Evolutionary conservation across 1,140 invertebrate species (phyloP).

Genomic region (Melipona quadrifasciata): DNA sequence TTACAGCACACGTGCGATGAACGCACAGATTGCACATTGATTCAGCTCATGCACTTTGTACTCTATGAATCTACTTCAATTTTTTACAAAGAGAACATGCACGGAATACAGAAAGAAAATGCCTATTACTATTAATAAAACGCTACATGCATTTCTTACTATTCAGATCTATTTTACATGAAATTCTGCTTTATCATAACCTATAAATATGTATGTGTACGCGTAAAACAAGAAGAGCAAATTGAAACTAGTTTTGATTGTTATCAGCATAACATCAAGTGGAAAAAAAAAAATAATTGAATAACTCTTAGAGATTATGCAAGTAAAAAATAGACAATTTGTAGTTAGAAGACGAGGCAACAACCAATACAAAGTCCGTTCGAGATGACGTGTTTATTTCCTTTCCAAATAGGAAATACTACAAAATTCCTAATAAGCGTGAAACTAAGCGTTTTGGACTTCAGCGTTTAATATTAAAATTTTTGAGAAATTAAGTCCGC

Average conservation of each 20-base stretch:
- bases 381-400: slow-evolving; percentile 7
- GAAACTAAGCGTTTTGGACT: neutral
- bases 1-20: slow-evolving; percentile 17
- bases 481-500: too few species aligned
- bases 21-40: slow-evolving; percentile 23
- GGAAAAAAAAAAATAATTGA: too few species aligned
- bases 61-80: neutral
- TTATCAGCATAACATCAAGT: neutral
- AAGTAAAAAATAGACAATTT: slow-evolving; percentile 4
- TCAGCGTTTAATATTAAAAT: neutral
- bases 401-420: neutral
- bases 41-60: slow-evolving; percentile 42
- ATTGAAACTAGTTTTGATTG: neutral
- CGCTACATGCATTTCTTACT: neutral
- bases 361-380: neutral
- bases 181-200: neutral
- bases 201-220: neutral
- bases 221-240: neutral
- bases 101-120: neutral
- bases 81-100: neutral
- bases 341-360: neutral
- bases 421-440: neutral
- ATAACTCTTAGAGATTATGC: neutral
- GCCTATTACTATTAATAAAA: too few species aligned
- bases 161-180: neutral